Evolutionary conservation across 2,797 vertebrate genomes (phyloP).

Genomic region (Momotus momota): DNA sequence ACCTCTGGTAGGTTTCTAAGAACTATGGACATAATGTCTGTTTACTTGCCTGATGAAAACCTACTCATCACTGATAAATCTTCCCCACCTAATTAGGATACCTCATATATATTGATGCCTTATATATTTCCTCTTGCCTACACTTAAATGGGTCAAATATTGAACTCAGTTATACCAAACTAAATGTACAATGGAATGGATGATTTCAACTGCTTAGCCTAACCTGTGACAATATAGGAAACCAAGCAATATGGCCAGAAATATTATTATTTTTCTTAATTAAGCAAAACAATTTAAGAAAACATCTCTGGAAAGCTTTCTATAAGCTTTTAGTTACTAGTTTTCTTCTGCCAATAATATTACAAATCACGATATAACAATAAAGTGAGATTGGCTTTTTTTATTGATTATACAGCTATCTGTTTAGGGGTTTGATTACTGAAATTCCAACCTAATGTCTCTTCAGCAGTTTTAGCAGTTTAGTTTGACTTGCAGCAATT

Average conservation of each 20-base stretch:
- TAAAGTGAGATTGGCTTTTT: background rate
- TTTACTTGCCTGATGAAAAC: constrained; percentile 18
- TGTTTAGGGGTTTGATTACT: background rate
- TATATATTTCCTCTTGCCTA: background rate
- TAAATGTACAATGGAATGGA: background rate
- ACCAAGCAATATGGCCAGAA: background rate
- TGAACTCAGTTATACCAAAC: background rate
- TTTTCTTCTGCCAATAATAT: background rate
- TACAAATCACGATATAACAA: background rate
- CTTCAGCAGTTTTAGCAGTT: background rate
- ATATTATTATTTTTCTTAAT: background rate
- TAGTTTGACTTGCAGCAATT: background rate
- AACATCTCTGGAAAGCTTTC: background rate
- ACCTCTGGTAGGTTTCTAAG: background rate
- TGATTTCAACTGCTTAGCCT: background rate
- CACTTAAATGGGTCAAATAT: background rate
- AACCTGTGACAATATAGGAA: background rate
- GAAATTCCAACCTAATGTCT: background rate
- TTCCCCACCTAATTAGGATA: background rate
- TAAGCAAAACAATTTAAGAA: background rate
- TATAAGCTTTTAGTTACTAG: background rate
- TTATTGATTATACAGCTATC: background rate
- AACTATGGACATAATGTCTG: background rate
- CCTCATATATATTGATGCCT: background rate
- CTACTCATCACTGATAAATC: background rate